Percentiles rank a stretch among this genome's conserved stretches.
Conservation (phyloP, 1,140 invertebrate genomes). For the Halesus radiatus region DNA sequence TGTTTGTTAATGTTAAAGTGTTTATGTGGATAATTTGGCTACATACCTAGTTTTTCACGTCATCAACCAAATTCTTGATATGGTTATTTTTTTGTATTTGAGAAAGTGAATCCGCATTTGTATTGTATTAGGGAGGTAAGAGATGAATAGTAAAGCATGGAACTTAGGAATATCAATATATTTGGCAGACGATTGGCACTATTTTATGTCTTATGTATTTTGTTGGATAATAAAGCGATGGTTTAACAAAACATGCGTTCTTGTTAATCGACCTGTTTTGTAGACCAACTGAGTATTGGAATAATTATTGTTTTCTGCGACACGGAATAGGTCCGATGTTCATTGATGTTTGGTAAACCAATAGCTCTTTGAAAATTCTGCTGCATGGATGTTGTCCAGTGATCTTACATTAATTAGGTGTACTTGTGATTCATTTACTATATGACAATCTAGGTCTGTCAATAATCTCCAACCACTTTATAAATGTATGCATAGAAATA, state of each 20-base stretch:
- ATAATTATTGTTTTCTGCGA: background rate
- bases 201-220: slow-evolving; percentile 21
- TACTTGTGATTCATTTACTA: background rate
- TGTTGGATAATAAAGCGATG: background rate
- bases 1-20: too few relatives aligned
- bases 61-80: background rate
- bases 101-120: background rate
- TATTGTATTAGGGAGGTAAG: background rate
- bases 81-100: background rate
- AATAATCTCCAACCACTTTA: background rate
- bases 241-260: too few relatives aligned
- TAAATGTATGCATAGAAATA: too few relatives aligned
- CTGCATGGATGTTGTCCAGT: slow-evolving; percentile 49
- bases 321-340: background rate
- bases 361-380: slow-evolving; percentile 22
- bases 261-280: background rate
- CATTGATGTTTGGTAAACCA: background rate
- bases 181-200: background rate
- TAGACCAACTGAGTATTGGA: background rate
- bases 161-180: slow-evolving; percentile 37
- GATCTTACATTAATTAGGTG: slow-evolving; percentile 13
- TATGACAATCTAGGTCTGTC: background rate
- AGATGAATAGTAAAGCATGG: slow-evolving; percentile 32
- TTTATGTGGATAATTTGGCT: too few relatives aligned
- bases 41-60: too few relatives aligned